Evolutionary conservation across 2,888 invertebrate genomes (phyloP), one percentile per base, ranked within the genome.

Genomic region (Papilio protenor): DNA sequence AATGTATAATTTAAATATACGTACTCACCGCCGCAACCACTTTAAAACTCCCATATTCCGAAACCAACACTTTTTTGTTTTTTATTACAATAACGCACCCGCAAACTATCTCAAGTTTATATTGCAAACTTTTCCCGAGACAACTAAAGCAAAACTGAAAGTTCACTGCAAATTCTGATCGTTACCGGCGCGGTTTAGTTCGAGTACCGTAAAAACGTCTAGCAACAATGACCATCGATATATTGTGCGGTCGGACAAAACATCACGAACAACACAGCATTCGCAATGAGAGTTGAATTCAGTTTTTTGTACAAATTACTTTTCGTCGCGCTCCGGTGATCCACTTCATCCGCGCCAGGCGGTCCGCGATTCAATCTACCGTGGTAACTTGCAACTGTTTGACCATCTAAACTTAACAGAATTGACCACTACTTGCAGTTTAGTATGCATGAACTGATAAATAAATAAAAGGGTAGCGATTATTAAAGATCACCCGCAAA

Each of bases 221-320:
- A 91, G 89, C 90, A 92, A 92, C 93, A 93, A 93, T 93, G 93
- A 92, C 89, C 89, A 85, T 90, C 89, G 90, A 93, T 93, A 93
- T 93, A 93, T 93, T 92, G 92, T 93, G 93, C 91, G 93, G 93
- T 93, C 93, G 92, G 90, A 94, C 92, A 94, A 94, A 94, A 94
- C 94, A 93, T 92, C 91, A 92, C 91, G 92, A 91, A 90, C 91
- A 88, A 91, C 92, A 90, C 91, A 88, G 89, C 90, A 90, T 90
- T 94, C 91, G 93, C 93, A 93, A 94, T 93, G 91, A 93, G 93
- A 78, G 72, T 87, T 94, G 92, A 92, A 94, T 94, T 94, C 90
- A 84, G 91, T 93, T 94, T 94, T 94, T 94, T 94, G 90, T 92
- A 90, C 92, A 94, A 94, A 94, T 94, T 94, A 93, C 92, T 92